A percentile compares a stretch with the other conserved stretches of the same genome.
Conservation (phyloP, 2,888 invertebrate species). For the Platycheirus albimanus region DNA sequence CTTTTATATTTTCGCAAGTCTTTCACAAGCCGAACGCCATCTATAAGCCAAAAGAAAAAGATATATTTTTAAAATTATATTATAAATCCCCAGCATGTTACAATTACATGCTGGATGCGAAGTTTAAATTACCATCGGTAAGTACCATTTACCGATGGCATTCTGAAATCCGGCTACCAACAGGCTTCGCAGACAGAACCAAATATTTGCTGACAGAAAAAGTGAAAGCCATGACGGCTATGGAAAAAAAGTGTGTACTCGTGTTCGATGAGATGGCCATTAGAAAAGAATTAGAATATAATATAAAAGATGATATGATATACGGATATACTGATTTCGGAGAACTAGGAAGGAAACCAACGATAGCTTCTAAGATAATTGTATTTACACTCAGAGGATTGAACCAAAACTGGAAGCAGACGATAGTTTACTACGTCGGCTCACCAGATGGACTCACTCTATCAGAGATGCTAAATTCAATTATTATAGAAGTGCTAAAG, state of each 20-base stretch:
- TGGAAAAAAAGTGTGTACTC: conserved; percentile 18
- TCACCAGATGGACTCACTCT: background rate
- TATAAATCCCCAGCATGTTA: background rate
- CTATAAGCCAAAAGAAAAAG: background rate
- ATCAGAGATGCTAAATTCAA: background rate
- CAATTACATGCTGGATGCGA: background rate
- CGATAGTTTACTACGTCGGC: conserved; percentile 1
- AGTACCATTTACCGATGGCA: background rate
- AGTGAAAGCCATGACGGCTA: background rate
- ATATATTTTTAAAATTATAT: background rate
- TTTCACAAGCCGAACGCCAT: background rate
- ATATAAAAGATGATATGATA: conserved; percentile 8
- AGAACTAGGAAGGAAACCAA: background rate
- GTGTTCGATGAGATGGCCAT: conserved; percentile 35
- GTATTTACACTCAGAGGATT: conserved; percentile 10
- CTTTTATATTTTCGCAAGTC: background rate
- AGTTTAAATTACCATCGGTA: conserved; percentile 1
- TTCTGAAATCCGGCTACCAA: background rate
- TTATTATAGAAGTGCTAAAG: background rate
- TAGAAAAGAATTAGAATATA: conserved; percentile 15
- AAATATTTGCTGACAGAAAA: background rate
- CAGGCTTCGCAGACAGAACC: background rate
- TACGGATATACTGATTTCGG: conserved; percentile 12
- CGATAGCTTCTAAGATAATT: conserved; percentile 12
- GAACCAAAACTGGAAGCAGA: conserved; percentile 10